These are phyloP conservation scores for Chaetodon trifasciatus DNA, from an alignment of 2,797 vertebrate genomes.

Conservation along the genomic window DNA sequence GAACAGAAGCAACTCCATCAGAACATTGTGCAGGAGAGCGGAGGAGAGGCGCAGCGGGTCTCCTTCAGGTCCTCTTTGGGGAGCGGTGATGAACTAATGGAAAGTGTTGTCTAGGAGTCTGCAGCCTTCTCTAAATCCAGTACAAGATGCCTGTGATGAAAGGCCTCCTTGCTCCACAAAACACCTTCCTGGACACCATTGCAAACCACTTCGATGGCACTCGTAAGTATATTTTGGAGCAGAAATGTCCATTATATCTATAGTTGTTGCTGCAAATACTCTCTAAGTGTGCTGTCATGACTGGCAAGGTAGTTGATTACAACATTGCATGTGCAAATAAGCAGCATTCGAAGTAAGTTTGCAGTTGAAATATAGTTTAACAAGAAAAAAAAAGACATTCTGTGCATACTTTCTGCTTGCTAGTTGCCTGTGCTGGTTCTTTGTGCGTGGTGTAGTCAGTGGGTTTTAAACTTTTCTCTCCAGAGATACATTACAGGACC, in stretches of 20 bases:
- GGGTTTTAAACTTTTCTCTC: background rate
- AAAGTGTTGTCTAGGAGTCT: constrained; percentile 13
- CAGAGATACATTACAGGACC: background rate
- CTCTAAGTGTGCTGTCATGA: too few relatives aligned
- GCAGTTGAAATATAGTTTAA: background rate
- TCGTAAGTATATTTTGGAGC: constrained; percentile 84
- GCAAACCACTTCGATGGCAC: constrained; percentile 94
- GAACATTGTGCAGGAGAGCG: background rate
- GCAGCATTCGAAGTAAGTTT: background rate
- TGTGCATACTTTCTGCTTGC: background rate
- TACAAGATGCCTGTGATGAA: constrained; percentile 92
- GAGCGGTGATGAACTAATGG: constrained; percentile 23
- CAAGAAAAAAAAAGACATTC: background rate
- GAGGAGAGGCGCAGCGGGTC: background rate
- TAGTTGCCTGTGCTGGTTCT: background rate
- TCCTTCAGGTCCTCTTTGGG: constrained; percentile 19
- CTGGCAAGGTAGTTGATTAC: background rate
- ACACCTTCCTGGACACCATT: constrained; percentile 93
- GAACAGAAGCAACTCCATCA: background rate
- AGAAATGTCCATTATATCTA: background rate
- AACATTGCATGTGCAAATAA: background rate
- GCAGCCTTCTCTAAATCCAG: background rate
- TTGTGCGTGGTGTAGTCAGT: background rate
- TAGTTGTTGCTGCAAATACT: background rate
- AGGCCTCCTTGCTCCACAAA: constrained; percentile 93